phyloP scores from a whole-genome alignment of 2,797 vertebrate genomes.

The Coreius guichenoti region DNA sequence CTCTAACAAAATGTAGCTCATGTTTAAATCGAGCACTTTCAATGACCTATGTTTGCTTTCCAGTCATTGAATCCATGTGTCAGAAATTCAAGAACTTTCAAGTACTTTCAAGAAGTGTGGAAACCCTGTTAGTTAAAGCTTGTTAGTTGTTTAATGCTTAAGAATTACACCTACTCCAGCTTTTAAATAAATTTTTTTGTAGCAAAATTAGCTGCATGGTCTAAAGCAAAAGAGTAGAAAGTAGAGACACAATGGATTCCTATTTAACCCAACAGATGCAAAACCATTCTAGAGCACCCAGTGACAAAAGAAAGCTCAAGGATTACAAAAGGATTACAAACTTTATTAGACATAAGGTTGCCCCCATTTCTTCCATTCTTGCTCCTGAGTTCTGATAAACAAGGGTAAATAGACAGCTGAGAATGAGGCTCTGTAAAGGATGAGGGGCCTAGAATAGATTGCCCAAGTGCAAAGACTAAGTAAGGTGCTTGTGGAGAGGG shows the following conservation, averaged over 20 bases:
- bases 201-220: not conserved
- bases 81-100: not conserved
- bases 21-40: not conserved
- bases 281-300: slow-evolving; percentile 30
- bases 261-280: slow-evolving; percentile 50
- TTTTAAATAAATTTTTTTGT: not conserved
- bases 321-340: slow-evolving; percentile 55
- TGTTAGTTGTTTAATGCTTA: not conserved
- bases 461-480: slow-evolving; percentile 52
- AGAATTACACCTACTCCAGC: not conserved
- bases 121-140: no score
- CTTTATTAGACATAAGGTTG: slow-evolving; percentile 48
- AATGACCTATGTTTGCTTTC: not conserved
- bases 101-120: no score
- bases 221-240: not conserved
- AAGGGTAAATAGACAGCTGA: slow-evolving; percentile 57
- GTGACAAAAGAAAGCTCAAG: slow-evolving; percentile 52
- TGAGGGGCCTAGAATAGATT: slow-evolving; percentile 56
- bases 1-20: not conserved
- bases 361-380: slow-evolving; percentile 45
- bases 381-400: slow-evolving; percentile 23
- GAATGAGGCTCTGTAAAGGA: slow-evolving; percentile 52
- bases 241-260: not conserved
- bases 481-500: slow-evolving; percentile 44
- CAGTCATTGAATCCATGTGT: not conserved